These are phyloP conservation scores for Epinotia nisella DNA, from an alignment of 2,888 invertebrate species.

Conservation along the genomic window DNA sequence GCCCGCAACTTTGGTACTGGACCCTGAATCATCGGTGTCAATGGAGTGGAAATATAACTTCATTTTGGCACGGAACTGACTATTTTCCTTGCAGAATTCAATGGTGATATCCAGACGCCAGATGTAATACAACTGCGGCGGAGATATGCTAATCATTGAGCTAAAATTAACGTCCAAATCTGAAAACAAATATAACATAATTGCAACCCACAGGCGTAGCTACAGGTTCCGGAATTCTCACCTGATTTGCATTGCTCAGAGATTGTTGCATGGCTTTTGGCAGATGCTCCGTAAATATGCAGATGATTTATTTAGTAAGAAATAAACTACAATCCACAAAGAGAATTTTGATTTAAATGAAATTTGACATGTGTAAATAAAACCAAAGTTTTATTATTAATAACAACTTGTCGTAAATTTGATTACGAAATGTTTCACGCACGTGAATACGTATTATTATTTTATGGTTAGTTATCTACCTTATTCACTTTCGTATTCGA, in stretches of 20 bases:
- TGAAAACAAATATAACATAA: slow-evolving; percentile 18
- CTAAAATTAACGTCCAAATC: slow-evolving; percentile 15
- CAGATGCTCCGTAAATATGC: slow-evolving; percentile 36
- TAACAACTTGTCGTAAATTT: slow-evolving; percentile 58
- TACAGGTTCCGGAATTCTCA: neutral
- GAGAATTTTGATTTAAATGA: slow-evolving; percentile 52
- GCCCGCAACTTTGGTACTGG: slow-evolving; percentile 50
- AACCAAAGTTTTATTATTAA: slow-evolving; percentile 54
- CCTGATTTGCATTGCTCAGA: slow-evolving; percentile 10
- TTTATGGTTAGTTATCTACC: slow-evolving; percentile 5
- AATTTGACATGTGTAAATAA: slow-evolving; percentile 52
- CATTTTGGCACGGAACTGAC: slow-evolving; percentile 71
- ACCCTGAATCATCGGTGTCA: slow-evolving; percentile 73
- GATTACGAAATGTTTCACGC: slow-evolving; percentile 47
- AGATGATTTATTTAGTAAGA: slow-evolving; percentile 34
- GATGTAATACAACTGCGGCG: slow-evolving; percentile 19
- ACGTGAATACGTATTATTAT: neutral
- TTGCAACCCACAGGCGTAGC: slow-evolving; percentile 1
- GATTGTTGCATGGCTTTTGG: slow-evolving; percentile 26
- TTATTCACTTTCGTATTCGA: neutral
- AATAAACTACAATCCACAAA: slow-evolving; percentile 39
- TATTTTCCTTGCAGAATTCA: slow-evolving; percentile 62
- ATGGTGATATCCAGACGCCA: slow-evolving; percentile 53
- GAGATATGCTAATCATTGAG: slow-evolving; percentile 26
- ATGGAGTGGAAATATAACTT: slow-evolving; percentile 74